Conservation (phyloP, 2,797 vertebrate genomes). For the Acanthurus tractus region DNA sequence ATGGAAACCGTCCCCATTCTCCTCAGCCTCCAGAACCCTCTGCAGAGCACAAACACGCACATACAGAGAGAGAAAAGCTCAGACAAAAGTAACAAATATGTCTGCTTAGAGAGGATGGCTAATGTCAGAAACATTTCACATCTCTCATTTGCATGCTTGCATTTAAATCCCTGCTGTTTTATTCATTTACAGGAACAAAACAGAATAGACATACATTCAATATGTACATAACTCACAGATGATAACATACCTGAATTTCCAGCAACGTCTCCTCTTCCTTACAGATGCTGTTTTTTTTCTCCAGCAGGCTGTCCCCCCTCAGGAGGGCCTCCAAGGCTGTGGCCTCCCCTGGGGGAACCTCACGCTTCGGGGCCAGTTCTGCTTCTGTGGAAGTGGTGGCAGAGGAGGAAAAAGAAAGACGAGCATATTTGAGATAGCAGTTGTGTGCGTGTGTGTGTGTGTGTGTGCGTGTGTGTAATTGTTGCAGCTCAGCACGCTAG, state of each 20-base stretch:
- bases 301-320: slow-evolving; percentile 91
- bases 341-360: slow-evolving; percentile 91
- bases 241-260: slow-evolving; percentile 92
- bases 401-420: slow-evolving; percentile 8
- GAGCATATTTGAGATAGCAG: background rate
- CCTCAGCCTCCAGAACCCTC: slow-evolving; percentile 97
- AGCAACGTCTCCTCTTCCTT: slow-evolving; percentile 95
- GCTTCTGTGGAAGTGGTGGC: slow-evolving; percentile 87
- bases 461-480: too few relatives aligned
- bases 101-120: too few relatives aligned
- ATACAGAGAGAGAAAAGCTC: background rate
- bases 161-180: background rate
- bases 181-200: too few relatives aligned
- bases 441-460: background rate
- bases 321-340: slow-evolving; percentile 95
- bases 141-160: background rate
- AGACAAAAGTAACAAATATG: background rate
- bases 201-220: background rate
- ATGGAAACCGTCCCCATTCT: slow-evolving; percentile 93
- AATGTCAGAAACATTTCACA: background rate
- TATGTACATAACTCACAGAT: too few relatives aligned
- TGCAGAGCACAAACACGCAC: slow-evolving; percentile 59
- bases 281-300: slow-evolving; percentile 87
- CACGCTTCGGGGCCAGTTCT: slow-evolving; percentile 92
- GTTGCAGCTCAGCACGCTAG: too few relatives aligned